Base-by-base conservation (phyloP, 2,888 invertebrate genomes). In the Syritta pipiens region DNA sequence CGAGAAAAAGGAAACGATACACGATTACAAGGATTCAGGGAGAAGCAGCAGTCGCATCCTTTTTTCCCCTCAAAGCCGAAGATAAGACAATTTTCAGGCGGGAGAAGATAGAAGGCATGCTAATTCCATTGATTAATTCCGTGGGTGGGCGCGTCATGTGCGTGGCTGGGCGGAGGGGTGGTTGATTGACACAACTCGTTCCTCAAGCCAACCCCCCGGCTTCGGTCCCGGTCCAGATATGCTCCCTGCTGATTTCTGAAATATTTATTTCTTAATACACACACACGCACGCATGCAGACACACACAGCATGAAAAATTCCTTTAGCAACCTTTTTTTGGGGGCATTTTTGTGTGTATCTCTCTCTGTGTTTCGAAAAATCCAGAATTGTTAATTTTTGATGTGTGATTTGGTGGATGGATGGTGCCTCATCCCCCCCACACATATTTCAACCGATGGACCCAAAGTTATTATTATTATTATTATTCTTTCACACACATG, bases 351-450 rank as follows among this genome's bases (percentile, higher is more conserved):
- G 7, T 10, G 10, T 22, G 4, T 26, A 14, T 40, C 17, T 40
- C 12, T 14, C 12, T 12, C 12, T 37, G 37, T 37, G 19, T 37
- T 5, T 60, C 40, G 6, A 46, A 60, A 57, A 63, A 69, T 62
- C 20, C 62, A 35, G 79, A 79, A 74, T 79, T 79, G 79, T 79
- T 79, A 74, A 79, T 79, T 67, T 68, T 79, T 74, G 79, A 74
- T 79, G 62, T 74, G 67, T n/a, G n/a, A n/a, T 67, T 62, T 79
- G 74, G 72, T n/a, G n/a, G 74, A 79, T 62, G 55, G 67, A 67
- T 53, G 53, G 63, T 76, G 30, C 12, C n/a, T n/a, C n/a, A n/a
- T n/a, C n/a, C n/a, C 60, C 68, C 48, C 60, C 74, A 32, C 30
- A 63, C 42, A 57, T 63, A 74, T 59, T 65, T 72, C 46, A 51